These are phyloP conservation scores for Palloptera scutellata DNA, from an alignment of 2,888 invertebrate species.

Conservation along the genomic window DNA sequence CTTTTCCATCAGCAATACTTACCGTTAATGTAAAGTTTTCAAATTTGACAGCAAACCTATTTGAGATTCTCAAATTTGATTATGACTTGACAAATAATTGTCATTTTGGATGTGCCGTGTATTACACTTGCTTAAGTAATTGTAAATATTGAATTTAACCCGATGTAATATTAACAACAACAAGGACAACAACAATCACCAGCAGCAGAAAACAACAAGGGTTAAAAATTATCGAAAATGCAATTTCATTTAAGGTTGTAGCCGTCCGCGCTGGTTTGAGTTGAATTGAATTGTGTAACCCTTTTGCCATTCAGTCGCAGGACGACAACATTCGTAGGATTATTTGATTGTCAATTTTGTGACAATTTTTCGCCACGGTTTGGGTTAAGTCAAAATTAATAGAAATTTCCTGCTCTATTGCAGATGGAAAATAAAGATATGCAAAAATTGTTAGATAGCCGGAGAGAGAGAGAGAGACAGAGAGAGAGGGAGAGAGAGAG, in stretches of 20 bases:
- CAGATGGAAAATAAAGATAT: slow-evolving; percentile 27
- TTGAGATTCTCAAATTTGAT: slow-evolving; percentile 43
- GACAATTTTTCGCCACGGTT: slow-evolving; percentile 27
- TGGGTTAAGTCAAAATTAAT: slow-evolving; percentile 41
- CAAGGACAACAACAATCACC: not conserved
- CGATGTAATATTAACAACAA: not conserved
- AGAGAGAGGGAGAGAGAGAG: no score
- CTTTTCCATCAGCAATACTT: not conserved
- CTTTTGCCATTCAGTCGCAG: slow-evolving; percentile 6
- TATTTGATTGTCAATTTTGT: slow-evolving; percentile 30
- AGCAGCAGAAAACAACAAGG: slow-evolving; percentile 7
- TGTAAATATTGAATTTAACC: slow-evolving; percentile 50
- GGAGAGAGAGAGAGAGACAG: not conserved
- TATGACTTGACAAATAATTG: slow-evolving; percentile 47
- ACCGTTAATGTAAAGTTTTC: not conserved
- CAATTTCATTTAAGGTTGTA: no score
- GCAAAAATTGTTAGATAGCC: not conserved
- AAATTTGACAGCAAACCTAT: slow-evolving; percentile 25
- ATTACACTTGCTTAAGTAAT: slow-evolving; percentile 50
- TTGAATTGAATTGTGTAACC: no score
- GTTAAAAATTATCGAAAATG: slow-evolving; percentile 7
- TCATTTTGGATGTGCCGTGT: slow-evolving; percentile 34
- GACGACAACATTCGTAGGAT: slow-evolving; percentile 13
- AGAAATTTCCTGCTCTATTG: slow-evolving; percentile 35
- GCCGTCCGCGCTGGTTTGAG: no score